Conservation (phyloP, 2,113 vertebrate genomes). For the Brachyhypopomus occidentalis region DNA sequence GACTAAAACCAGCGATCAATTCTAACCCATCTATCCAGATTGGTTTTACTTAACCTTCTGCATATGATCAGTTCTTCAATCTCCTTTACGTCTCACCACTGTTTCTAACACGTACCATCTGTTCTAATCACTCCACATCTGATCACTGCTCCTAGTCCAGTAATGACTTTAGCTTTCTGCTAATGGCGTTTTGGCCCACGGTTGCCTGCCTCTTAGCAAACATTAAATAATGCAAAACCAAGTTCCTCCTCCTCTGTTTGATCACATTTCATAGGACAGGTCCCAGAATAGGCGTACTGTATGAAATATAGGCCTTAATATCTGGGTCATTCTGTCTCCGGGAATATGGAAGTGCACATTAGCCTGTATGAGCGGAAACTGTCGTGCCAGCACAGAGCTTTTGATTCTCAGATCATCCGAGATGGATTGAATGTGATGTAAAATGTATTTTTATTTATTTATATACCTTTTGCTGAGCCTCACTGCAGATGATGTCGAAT, state of each 20-base stretch:
- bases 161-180: not conserved
- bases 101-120: not conserved
- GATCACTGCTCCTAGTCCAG: not conserved
- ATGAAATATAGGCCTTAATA: not conserved
- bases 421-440: not conserved
- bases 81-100: too few relatives aligned
- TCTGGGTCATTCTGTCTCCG: slow-evolving; percentile 21
- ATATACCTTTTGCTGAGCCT: not conserved
- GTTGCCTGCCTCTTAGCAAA: not conserved
- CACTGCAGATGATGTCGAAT: not conserved
- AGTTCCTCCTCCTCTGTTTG: not conserved
- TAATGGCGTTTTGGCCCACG: not conserved
- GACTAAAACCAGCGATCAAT: too few relatives aligned
- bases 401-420: not conserved
- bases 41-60: too few relatives aligned
- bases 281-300: not conserved
- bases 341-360: not conserved
- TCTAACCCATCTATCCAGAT: too few relatives aligned
- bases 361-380: not conserved
- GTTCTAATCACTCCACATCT: not conserved
- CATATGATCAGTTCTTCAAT: too few relatives aligned
- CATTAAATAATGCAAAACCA: slow-evolving; percentile 24
- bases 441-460: not conserved
- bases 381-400: not conserved
- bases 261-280: not conserved